These are phyloP conservation scores for Aplocera efformata DNA, from an alignment of 2,888 invertebrate genomes.

Conservation along the genomic window DNA sequence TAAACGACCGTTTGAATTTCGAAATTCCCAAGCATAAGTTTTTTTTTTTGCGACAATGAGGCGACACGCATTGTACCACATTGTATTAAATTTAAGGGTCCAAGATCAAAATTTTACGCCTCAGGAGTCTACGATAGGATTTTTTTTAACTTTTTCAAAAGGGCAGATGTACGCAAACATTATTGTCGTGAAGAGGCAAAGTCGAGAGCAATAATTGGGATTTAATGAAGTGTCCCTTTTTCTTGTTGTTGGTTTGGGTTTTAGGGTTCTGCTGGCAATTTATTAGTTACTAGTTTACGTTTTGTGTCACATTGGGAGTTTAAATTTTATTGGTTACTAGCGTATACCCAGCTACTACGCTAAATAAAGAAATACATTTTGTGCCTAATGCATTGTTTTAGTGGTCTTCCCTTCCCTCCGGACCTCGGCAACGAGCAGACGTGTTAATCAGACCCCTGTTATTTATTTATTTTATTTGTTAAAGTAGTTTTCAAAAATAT, in stretches of 20 bases:
- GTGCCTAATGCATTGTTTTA: too few species aligned
- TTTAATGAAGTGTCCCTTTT: slow-evolving; percentile 62
- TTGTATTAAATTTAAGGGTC: slow-evolving; percentile 16
- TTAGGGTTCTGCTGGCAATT: slow-evolving; percentile 28
- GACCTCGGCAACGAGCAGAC: too few species aligned
- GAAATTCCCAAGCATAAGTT: slow-evolving; percentile 10
- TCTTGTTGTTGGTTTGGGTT: slow-evolving; percentile 29
- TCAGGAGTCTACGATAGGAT: slow-evolving; percentile 30
- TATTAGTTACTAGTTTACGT: too few species aligned
- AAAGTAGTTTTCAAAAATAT: too few species aligned
- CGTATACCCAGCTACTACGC: too few species aligned
- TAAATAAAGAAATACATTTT: too few species aligned
- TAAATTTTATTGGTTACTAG: not conserved
- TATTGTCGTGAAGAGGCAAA: slow-evolving; percentile 48
- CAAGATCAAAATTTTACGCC: slow-evolving; percentile 64
- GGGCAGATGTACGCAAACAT: slow-evolving; percentile 60
- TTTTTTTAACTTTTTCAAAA: slow-evolving; percentile 34
- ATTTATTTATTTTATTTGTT: too few species aligned
- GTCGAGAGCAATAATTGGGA: slow-evolving; percentile 68
- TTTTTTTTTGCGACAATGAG: slow-evolving; percentile 16
- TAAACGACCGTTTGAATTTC: not conserved
- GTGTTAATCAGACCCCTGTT: too few species aligned
- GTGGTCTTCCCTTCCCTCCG: too few species aligned
- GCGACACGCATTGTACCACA: slow-evolving; percentile 20
- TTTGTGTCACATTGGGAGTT: too few species aligned